Evolutionary conservation across 2,888 invertebrate genomes (phyloP), one percentile per base, ranked within the genome.

Genomic region (Pollenia angustigena): DNA sequence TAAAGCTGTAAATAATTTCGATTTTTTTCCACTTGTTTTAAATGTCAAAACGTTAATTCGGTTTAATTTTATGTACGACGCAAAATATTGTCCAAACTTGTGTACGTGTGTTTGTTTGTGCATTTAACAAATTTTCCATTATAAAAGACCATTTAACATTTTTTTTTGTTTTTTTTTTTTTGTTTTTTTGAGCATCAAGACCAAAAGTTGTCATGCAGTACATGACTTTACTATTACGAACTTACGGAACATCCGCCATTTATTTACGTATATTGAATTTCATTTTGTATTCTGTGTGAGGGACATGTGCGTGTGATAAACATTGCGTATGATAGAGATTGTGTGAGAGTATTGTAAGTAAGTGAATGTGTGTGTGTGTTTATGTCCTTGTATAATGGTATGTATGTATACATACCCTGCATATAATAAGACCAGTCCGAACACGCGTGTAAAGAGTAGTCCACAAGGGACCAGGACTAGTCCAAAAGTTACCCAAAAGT

Each of bases 101-200:
- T 16, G 4, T 18, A 54, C 12, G 18, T 72, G 46, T 40, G 48
- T 56, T 44, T 46, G 16, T 56, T 11, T 56, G 32, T 12, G 9
- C 32, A 32, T 66, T 78, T 46, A 54, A 32, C 32, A 68, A 68
- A 56, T 72, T 72, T 72, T 79, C 72, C 66, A 66, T 76, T 78
- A 72, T 52, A 78, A 48, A 64, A 32, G 71, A 50, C 58, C 72
- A 64, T 72, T 84, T 78, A 78, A 71, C 76, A 83, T 72, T 72
- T 83, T 74, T 60, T 74, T 54, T 18, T 32, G 1, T 1, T 18
- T 18, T 62, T 74, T 54, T 18, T 32, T 1, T 54, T 78, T 78
- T 83, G n/a, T n/a, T 74, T 60, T 74, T 54, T 18, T 16, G 4
- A 64, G 56, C 56, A 83, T 48, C 48, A 58, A 56, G 44, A 62